Base-by-base conservation (phyloP, 2,797 vertebrate genomes). In the Pangasius krempfi region DNA sequence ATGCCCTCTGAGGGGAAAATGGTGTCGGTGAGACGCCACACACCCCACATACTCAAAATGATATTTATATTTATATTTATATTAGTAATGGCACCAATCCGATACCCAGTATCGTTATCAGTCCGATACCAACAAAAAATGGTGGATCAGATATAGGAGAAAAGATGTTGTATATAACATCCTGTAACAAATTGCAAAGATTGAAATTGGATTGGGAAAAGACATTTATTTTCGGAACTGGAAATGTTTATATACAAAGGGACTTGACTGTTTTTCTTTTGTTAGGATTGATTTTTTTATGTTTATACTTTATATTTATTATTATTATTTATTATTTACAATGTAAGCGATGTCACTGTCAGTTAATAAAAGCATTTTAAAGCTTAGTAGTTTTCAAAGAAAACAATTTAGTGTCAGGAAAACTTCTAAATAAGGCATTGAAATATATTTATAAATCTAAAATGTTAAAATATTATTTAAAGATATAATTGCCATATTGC, bases 1-100 rank as follows among this genome's bases (percentile, higher is more conserved):
- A 97, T 97, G 97, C 97, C 97, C 62, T 97, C 97, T 0, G 97
- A 97, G 93, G 97, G 97, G 80, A 97, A 97, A 94, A 96, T 97
- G 97, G 97, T 97, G 93, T 97, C 97, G 89, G 97, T 97, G 93
- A 96, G 96, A 84, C 1, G 6, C 5, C 6, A 33, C n/a, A 86
- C 4, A 7, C 16, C 70, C 25, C 16, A 76, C 16, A 64, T 27
- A 27, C 25, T 25, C 5, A 50, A 30, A 66, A n/a, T 44, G 5
- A 76, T 66, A 73, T 54, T 8, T 25, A 9, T 50, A 44, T 60
- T 60, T 56, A 44, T 6, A 54, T 80, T 27, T 2, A 33, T 20
- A 56, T 73, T 27, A 75, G 72, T 44, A 73, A 73, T 22, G 40
- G 37, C n/a, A 68, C 66, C 12, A 5, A 68, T 68, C 1, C 1